Conservation (phyloP, 2,797 vertebrate species). For the Molossus molossus region DNA sequence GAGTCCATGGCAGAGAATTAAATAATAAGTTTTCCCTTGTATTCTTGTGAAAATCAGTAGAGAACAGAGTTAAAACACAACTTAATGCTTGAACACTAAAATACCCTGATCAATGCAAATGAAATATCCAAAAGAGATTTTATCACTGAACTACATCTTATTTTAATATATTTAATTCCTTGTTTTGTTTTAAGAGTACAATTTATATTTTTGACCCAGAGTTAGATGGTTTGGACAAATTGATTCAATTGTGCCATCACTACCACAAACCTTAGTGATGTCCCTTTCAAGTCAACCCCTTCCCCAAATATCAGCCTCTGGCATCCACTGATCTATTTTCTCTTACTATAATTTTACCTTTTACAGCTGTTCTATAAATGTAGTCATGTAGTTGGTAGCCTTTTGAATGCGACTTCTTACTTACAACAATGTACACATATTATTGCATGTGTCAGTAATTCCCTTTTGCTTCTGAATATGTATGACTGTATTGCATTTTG, state of each 20-base stretch:
- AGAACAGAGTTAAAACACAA: not conserved
- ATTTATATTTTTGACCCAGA: not conserved
- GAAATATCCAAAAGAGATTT: not conserved
- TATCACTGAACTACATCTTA: not conserved
- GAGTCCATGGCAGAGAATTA: not conserved
- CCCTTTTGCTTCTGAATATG: not conserved
- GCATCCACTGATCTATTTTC: not conserved
- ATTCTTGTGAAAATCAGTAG: not conserved
- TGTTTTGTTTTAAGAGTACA: slow-evolving; percentile 19
- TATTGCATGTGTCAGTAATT: not conserved
- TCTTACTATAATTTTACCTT: not conserved
- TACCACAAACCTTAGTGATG: not conserved
- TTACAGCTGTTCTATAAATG: not conserved
- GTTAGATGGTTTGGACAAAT: slow-evolving; percentile 6
- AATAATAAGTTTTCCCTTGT: not conserved
- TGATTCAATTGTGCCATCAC: not conserved
- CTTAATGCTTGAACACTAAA: not conserved
- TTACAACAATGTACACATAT: not conserved
- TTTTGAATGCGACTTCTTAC: not conserved
- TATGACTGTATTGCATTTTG: not conserved
- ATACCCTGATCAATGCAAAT: not conserved
- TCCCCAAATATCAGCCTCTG: not conserved
- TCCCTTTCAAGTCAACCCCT: not conserved
- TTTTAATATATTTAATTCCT: not conserved
- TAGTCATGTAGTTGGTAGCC: not conserved